Percentiles rank a stretch among this genome's conserved stretches.
Evolutionary conservation across 2,113 vertebrate genomes (phyloP).

Genomic region (Poeciliopsis prolifica): DNA sequence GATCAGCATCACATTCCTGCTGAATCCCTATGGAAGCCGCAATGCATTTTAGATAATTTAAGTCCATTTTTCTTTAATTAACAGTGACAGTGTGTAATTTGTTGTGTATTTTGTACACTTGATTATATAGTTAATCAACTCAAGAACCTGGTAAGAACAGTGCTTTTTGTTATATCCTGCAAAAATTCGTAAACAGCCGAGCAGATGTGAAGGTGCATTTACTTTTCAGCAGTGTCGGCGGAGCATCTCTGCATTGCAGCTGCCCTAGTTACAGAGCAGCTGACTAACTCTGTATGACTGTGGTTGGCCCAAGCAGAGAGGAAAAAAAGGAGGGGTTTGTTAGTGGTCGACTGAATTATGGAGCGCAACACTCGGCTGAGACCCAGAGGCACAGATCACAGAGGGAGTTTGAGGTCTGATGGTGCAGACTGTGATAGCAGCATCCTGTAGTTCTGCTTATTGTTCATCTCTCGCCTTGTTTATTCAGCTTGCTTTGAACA

Average conservation of each 20-base stretch:
- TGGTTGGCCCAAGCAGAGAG: conserved; percentile 48
- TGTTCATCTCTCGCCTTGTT: neutral
- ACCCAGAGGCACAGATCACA: conserved; percentile 25
- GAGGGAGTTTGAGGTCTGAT: conserved; percentile 19
- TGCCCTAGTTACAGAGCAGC: conserved; percentile 74
- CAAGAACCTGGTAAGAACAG: neutral
- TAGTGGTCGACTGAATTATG: conserved; percentile 58
- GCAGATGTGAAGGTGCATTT: conserved; percentile 53
- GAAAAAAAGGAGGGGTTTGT: conserved; percentile 44
- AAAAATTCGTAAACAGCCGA: conserved; percentile 23
- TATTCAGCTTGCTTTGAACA: conserved; percentile 5
- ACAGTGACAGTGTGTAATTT: neutral
- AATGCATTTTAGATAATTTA: neutral
- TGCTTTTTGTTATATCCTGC: neutral
- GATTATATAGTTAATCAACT: neutral
- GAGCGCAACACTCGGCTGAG: conserved; percentile 28
- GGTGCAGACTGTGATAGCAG: conserved; percentile 1
- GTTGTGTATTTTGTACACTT: neutral
- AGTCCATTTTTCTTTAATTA: neutral
- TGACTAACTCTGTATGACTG: conserved; percentile 42
- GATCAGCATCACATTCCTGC: neutral
- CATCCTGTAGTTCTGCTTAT: neutral
- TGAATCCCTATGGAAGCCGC: neutral
- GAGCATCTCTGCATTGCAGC: conserved; percentile 72
- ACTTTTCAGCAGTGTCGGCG: conserved; percentile 26